phyloP scores from a whole-genome alignment of 2,113 vertebrate genomes.

The Rousettus leschenaultii region DNA sequence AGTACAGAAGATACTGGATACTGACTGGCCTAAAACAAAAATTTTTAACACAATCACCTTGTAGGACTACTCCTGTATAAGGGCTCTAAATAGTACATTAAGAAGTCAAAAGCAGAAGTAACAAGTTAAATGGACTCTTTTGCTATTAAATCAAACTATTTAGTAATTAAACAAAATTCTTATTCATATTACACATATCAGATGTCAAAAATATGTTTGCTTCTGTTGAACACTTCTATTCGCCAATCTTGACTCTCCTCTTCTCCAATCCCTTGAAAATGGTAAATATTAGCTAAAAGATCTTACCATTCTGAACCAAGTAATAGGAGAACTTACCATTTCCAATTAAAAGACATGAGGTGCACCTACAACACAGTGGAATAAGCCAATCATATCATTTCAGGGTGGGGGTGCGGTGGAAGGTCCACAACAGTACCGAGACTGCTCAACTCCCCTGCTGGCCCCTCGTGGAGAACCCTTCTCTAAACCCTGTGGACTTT shows the following conservation, averaged over 20 bases:
- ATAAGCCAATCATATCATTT: background rate
- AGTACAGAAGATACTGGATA: background rate
- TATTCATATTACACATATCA: background rate
- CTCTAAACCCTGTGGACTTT: background rate
- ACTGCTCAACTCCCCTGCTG: background rate
- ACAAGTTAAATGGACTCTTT: background rate
- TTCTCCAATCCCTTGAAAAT: background rate
- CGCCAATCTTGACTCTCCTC: background rate
- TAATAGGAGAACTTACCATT: constrained; percentile 47
- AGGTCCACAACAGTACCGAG: background rate
- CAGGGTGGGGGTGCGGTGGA: too few species aligned
- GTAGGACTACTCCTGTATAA: background rate
- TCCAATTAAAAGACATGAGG: constrained; percentile 33
- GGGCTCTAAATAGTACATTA: background rate
- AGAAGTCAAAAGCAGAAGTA: background rate
- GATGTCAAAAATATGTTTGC: background rate
- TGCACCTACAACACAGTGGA: constrained; percentile 3
- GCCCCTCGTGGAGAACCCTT: background rate
- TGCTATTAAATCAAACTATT: constrained; percentile 32
- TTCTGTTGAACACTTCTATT: background rate
- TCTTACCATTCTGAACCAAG: background rate
- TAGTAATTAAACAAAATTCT: background rate
- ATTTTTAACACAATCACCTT: background rate
- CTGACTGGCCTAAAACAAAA: background rate
- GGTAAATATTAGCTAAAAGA: background rate